Percentiles rank a stretch among this genome's conserved stretches.
phyloP scores from a whole-genome alignment of 2,888 invertebrate genomes.

The Thyatira batis region DNA sequence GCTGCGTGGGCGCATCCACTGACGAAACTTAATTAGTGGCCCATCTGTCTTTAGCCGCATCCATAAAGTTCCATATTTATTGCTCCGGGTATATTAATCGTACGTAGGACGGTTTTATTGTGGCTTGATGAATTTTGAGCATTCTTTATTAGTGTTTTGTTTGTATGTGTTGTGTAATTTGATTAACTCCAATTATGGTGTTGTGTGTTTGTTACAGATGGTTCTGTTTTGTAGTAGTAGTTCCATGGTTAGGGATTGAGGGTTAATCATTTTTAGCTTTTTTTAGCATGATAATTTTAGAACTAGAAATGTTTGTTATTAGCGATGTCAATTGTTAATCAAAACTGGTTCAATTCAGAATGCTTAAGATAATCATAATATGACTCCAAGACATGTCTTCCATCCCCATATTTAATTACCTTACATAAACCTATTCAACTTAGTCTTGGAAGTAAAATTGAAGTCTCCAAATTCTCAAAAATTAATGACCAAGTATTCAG shows the following conservation, averaged over 20 bases:
- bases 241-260: not conserved
- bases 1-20: conserved; percentile 10
- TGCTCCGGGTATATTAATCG: conserved; percentile 23
- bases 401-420: no score
- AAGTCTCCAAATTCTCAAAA: no score
- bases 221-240: not conserved
- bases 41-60: conserved; percentile 38
- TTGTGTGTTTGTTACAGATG: not conserved
- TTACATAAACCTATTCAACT: no score
- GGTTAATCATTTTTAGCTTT: no score
- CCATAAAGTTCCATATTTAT: conserved; percentile 35
- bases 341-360: no score
- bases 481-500: no score
- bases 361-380: no score
- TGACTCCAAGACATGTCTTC: no score
- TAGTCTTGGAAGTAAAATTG: no score
- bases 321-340: no score
- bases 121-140: conserved; percentile 4
- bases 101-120: conserved; percentile 19
- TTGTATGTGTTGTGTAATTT: conserved; percentile 1
- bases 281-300: no score
- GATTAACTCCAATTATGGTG: not conserved
- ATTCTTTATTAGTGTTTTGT: conserved; percentile 1
- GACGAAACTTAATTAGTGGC: conserved; percentile 35
- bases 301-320: no score